Conservation (phyloP, 2,113 vertebrate species). For the Pleuronectes platessa region DNA sequence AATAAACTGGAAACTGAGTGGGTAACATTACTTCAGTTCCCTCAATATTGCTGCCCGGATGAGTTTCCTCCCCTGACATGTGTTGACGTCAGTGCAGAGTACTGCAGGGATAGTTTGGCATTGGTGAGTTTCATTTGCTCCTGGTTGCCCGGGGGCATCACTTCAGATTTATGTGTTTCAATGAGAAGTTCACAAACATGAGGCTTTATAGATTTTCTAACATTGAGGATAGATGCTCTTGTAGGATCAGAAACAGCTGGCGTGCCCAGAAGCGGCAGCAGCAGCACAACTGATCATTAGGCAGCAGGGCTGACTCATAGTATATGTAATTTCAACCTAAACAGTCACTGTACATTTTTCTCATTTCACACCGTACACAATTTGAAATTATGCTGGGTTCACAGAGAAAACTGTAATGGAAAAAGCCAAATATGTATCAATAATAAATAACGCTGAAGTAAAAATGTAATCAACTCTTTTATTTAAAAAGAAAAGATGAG, state of each 20-base stretch:
- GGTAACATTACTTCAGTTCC: background rate
- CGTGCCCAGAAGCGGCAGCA: background rate
- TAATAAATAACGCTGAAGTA: too few species aligned
- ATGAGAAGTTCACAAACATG: background rate
- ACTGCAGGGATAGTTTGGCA: constrained; percentile 1
- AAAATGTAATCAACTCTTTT: too few species aligned
- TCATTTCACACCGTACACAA: too few species aligned
- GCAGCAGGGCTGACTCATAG: background rate
- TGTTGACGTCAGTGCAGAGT: background rate
- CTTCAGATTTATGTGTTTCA: background rate
- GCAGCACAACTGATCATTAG: background rate
- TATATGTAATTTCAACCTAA: background rate
- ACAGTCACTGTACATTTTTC: background rate
- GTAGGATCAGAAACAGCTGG: background rate
- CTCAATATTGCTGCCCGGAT: background rate
- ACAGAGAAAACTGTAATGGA: too few species aligned
- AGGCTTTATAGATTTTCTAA: background rate
- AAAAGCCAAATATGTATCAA: too few species aligned
- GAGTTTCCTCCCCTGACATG: background rate
- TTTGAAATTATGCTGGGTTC: too few species aligned
- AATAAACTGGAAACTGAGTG: background rate
- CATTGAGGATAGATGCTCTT: constrained; percentile 6
- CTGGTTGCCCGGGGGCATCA: background rate
- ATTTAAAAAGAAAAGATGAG: too few species aligned
- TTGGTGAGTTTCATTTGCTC: background rate